phyloP scores from a whole-genome alignment of 2,888 invertebrate genomes.

The Mythimna impura region DNA sequence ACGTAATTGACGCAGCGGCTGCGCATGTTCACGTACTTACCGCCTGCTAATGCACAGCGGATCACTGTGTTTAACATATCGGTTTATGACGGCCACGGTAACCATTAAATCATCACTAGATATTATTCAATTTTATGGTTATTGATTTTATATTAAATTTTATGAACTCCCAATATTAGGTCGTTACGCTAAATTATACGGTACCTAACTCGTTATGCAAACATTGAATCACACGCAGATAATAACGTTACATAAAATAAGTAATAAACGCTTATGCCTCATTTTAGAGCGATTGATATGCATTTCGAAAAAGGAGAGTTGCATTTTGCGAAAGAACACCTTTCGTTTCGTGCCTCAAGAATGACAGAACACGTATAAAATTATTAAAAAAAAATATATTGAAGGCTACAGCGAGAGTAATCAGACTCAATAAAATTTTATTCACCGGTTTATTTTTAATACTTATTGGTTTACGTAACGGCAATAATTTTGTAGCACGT shows the following conservation, averaged over 20 bases:
- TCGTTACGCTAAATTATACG: conserved; percentile 58
- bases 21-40: conserved; percentile 51
- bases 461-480: conserved; percentile 55
- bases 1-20: conserved; percentile 59
- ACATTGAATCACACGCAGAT: conserved; percentile 56
- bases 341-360: conserved; percentile 55
- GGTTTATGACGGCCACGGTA: conserved; percentile 71
- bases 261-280: conserved; percentile 45
- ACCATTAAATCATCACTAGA: conserved; percentile 75
- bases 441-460: conserved; percentile 54
- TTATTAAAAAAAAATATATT: conserved; percentile 51
- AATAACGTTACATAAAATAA: conserved; percentile 60
- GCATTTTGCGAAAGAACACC: conserved; percentile 47
- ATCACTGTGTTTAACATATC: conserved; percentile 69
- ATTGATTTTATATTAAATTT: conserved; percentile 68
- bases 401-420: conserved; percentile 58
- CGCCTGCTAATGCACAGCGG: conserved; percentile 52
- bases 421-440: conserved; percentile 57
- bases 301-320: conserved; percentile 54
- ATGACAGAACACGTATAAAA: conserved; percentile 60
- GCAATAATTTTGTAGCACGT: conserved; percentile 60
- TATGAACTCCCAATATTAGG: conserved; percentile 59
- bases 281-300: conserved; percentile 55
- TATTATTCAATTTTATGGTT: conserved; percentile 70
- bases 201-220: conserved; percentile 57